These are phyloP conservation scores for Drosophila leontia DNA, from an alignment of 1,140 invertebrate genomes.

Conservation along the genomic window DNA sequence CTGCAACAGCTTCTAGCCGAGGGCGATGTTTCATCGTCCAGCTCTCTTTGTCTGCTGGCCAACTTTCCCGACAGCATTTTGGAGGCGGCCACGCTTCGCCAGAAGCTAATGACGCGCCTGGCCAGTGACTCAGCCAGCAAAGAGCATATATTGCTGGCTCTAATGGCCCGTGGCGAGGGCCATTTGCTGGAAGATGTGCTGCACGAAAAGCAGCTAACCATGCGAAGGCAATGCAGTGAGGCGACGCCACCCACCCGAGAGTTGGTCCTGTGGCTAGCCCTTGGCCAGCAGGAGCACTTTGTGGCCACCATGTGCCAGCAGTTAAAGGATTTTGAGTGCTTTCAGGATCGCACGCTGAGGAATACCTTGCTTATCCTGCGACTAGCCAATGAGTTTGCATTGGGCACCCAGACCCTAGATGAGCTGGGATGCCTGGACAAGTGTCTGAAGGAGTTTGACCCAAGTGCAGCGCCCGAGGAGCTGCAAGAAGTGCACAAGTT, in stretches of 20 bases:
- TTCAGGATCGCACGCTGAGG: slow-evolving; percentile 54
- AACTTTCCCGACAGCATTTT: slow-evolving; percentile 61
- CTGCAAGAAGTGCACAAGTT: slow-evolving; percentile 67
- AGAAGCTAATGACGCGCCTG: slow-evolving; percentile 38
- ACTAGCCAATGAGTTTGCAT: slow-evolving; percentile 68
- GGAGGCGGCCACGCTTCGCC: slow-evolving; percentile 40
- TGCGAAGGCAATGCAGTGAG: slow-evolving; percentile 13
- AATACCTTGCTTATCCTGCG: slow-evolving; percentile 73
- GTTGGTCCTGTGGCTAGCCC: slow-evolving; percentile 57
- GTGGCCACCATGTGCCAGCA: slow-evolving; percentile 60
- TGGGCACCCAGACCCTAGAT: slow-evolving; percentile 57
- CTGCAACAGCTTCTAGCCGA: slow-evolving; percentile 46
- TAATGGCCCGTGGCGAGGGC: slow-evolving; percentile 51
- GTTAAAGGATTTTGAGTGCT: slow-evolving; percentile 54
- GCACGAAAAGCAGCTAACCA: slow-evolving; percentile 12
- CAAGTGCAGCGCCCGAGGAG: slow-evolving; percentile 40
- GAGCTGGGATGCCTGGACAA: slow-evolving; percentile 61
- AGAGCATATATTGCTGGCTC: slow-evolving; percentile 49
- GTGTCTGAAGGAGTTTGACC: slow-evolving; percentile 46
- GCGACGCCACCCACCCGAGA: slow-evolving; percentile 35
- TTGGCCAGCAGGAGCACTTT: slow-evolving; percentile 55
- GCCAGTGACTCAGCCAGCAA: slow-evolving; percentile 15
- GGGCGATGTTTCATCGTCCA: slow-evolving; percentile 36
- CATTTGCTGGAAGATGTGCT: slow-evolving; percentile 46
- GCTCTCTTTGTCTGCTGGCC: slow-evolving; percentile 62